Conservation (phyloP, 2,113 vertebrate genomes). For the Junco hyemalis region DNA sequence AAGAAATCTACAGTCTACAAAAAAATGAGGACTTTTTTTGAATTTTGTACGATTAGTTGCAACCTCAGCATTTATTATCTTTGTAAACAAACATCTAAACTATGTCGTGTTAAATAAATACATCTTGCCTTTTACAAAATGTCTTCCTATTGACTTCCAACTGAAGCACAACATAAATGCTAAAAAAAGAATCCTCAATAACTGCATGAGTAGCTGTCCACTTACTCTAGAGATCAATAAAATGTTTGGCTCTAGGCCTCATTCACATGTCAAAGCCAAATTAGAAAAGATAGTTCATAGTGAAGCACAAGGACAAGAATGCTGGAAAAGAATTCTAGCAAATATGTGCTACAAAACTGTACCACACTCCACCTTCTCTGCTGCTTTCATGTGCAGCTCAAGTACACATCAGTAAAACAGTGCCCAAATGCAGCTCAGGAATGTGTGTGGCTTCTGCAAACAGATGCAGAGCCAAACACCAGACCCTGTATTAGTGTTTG, state of each 20-base stretch:
- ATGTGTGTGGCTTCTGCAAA: not conserved
- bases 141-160: slow-evolving; percentile 1
- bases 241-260: slow-evolving; percentile 19
- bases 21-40: not conserved
- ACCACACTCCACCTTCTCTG: not conserved
- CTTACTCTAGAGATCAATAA: slow-evolving; percentile 35
- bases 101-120: not conserved
- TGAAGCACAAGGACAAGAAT: slow-evolving; percentile 37
- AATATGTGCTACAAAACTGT: slow-evolving; percentile 12
- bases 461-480: slow-evolving; percentile 6
- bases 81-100: not conserved
- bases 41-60: not conserved
- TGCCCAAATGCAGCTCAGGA: slow-evolving; percentile 19
- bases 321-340: slow-evolving; percentile 13
- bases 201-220: not conserved
- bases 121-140: slow-evolving; percentile 22
- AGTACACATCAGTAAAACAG: slow-evolving; percentile 8
- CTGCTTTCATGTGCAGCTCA: slow-evolving; percentile 33
- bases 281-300: slow-evolving; percentile 35
- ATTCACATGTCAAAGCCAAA: slow-evolving; percentile 54
- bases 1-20: not conserved
- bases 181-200: not conserved
- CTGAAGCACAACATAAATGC: slow-evolving; percentile 24
- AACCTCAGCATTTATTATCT: not conserved
- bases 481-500: not conserved